These are phyloP conservation scores for Nothoprocta pentlandii DNA, from an alignment of 2,113 vertebrate species.

Conservation along the genomic window DNA sequence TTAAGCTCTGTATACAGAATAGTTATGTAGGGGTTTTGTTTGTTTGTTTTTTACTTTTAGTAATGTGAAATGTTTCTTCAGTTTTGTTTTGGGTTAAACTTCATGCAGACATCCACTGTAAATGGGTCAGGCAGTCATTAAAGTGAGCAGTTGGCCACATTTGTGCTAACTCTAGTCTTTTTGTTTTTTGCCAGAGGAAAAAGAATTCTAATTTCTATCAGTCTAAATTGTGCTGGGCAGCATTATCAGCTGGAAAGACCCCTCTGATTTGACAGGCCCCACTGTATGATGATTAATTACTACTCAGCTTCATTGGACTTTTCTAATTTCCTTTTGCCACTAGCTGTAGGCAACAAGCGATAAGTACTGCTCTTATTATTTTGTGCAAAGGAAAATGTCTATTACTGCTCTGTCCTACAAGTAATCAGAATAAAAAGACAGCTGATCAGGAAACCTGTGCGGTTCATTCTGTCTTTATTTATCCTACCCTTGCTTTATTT, in stretches of 20 bases:
- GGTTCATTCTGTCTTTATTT: conserved; percentile 78
- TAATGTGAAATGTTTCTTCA: conserved; percentile 8
- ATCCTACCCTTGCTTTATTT: conserved; percentile 60
- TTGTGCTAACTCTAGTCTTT: conserved; percentile 81
- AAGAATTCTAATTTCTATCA: conserved; percentile 97
- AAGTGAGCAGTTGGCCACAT: conserved; percentile 83
- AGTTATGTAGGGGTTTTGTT: background rate
- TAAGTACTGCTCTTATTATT: conserved; percentile 98
- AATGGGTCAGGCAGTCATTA: conserved; percentile 85
- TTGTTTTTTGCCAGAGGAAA: conserved; percentile 86
- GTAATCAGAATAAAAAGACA: conserved; percentile 80
- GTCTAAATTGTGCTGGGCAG: conserved; percentile 96
- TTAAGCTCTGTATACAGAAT: background rate
- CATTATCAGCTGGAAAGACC: conserved; percentile 97
- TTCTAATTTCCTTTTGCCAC: conserved; percentile 90
- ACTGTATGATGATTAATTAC: conserved; percentile 99
- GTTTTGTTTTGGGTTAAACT: conserved; percentile 28
- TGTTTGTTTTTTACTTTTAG: background rate
- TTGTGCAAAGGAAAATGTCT: conserved; percentile 91
- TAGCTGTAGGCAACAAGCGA: conserved; percentile 93
- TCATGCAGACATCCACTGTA: background rate
- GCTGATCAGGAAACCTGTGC: conserved; percentile 71
- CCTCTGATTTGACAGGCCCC: conserved; percentile 95
- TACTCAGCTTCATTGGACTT: conserved; percentile 92
- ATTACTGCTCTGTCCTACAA: conserved; percentile 83